Percentiles rank a stretch among this genome's conserved stretches.
phyloP scores from a whole-genome alignment of 2,113 vertebrate species.

The Synodontis membranacea region DNA sequence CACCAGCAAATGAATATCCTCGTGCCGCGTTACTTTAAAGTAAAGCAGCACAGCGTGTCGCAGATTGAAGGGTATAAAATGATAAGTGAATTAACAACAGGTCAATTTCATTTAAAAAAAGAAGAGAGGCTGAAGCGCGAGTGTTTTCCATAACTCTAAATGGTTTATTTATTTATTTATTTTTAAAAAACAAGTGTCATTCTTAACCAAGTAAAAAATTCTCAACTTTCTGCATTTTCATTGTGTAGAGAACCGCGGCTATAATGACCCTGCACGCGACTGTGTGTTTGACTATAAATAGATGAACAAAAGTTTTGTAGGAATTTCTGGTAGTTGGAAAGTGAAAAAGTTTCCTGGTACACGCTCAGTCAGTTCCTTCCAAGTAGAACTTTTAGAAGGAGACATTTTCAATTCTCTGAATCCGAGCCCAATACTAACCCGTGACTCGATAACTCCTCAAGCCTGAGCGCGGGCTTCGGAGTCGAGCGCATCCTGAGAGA shows the following conservation, averaged over 20 bases:
- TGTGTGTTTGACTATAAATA: not conserved
- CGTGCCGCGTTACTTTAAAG: not conserved
- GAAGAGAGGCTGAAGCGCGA: too few relatives aligned
- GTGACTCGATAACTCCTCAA: not conserved
- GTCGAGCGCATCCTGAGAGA: not conserved
- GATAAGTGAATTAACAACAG: too few relatives aligned
- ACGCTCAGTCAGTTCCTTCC: not conserved
- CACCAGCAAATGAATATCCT: not conserved
- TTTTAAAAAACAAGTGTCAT: not conserved
- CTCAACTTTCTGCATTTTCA: not conserved
- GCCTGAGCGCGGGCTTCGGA: not conserved
- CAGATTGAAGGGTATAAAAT: not conserved
- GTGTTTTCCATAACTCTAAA: too few relatives aligned
- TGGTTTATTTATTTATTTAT: too few relatives aligned
- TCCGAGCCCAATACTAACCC: not conserved
- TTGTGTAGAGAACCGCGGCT: not conserved
- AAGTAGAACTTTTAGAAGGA: not conserved
- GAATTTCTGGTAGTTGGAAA: not conserved
- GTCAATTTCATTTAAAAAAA: too few relatives aligned
- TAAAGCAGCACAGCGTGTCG: not conserved
- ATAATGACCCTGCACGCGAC: not conserved
- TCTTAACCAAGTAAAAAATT: not conserved
- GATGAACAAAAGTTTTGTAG: not conserved
- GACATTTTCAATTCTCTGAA: not conserved
- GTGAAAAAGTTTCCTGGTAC: not conserved